Conservation (phyloP, 1,140 invertebrate genomes). For the Rhopalosiphum padi region DNA sequence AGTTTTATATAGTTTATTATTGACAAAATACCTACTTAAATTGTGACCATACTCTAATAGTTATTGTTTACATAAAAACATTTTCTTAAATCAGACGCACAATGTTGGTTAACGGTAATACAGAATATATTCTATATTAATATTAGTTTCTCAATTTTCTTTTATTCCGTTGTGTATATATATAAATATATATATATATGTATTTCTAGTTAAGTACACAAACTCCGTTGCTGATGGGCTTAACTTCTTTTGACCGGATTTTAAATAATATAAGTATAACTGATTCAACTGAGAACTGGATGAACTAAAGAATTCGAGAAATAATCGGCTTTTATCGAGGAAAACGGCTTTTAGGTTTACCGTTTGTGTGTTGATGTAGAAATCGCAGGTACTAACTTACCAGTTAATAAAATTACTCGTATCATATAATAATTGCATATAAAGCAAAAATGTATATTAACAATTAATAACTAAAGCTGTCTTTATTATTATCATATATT, state of each 20-base stretch:
- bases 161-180: background rate
- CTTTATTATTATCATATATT: background rate
- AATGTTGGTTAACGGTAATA: background rate
- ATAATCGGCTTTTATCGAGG: slow-evolving; percentile 34
- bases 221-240: background rate
- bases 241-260: slow-evolving; percentile 25
- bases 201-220: slow-evolving; percentile 12
- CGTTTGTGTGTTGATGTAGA: slow-evolving; percentile 21
- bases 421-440: background rate
- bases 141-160: background rate
- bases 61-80: slow-evolving; percentile 18
- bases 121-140: slow-evolving; percentile 18
- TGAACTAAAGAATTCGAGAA: slow-evolving; percentile 29
- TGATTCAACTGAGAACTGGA: background rate
- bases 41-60: background rate
- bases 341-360: background rate
- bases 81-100: background rate
- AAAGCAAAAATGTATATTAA: background rate
- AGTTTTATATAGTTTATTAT: background rate
- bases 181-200: slow-evolving; percentile 26
- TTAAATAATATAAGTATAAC: slow-evolving; percentile 41
- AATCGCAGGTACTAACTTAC: background rate
- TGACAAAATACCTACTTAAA: slow-evolving; percentile 3
- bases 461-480: background rate
- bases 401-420: background rate